Percentiles rank a stretch among this genome's conserved stretches.
phyloP scores from a whole-genome alignment of 2,797 vertebrate genomes.

The Garrulus glandarius region DNA sequence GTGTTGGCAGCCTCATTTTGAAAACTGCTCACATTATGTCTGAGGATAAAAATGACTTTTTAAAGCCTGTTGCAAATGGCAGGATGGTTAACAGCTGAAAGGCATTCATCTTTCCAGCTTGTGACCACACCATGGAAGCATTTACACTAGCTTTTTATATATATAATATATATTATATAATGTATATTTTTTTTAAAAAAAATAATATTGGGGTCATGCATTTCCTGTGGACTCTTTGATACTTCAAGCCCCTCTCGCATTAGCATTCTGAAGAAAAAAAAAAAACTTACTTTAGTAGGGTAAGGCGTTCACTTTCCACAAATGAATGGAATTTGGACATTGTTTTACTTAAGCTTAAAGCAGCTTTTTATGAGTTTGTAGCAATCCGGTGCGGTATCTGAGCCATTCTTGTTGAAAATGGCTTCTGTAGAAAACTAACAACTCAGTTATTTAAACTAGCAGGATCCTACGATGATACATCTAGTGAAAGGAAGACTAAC shows the following conservation, averaged over 20 bases:
- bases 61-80: conserved; percentile 80
- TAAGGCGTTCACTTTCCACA: conserved; percentile 79
- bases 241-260: conserved; percentile 79
- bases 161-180: conserved; percentile 82
- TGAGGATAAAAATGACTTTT: conserved; percentile 78
- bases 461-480: conserved; percentile 79
- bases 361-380: conserved; percentile 83
- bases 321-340: conserved; percentile 78
- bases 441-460: conserved; percentile 82
- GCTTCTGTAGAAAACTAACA: conserved; percentile 79
- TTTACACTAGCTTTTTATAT: conserved; percentile 82
- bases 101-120: conserved; percentile 77
- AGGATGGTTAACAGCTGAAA: conserved; percentile 92
- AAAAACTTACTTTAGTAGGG: conserved; percentile 75
- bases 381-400: conserved; percentile 79
- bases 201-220: conserved; percentile 79
- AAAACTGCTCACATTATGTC: conserved; percentile 81
- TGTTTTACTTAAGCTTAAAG: conserved; percentile 82
- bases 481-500: conserved; percentile 79
- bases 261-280: conserved; percentile 78
- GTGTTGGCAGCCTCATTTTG: conserved; percentile 82
- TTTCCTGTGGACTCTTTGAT: conserved; percentile 84
- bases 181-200: conserved; percentile 83
- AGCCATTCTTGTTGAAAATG: conserved; percentile 80
- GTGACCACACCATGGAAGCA: conserved; percentile 77